These are phyloP conservation scores for Cataglyphis altisquamis DNA, from an alignment of 2,888 invertebrate genomes.

Conservation along the genomic window DNA sequence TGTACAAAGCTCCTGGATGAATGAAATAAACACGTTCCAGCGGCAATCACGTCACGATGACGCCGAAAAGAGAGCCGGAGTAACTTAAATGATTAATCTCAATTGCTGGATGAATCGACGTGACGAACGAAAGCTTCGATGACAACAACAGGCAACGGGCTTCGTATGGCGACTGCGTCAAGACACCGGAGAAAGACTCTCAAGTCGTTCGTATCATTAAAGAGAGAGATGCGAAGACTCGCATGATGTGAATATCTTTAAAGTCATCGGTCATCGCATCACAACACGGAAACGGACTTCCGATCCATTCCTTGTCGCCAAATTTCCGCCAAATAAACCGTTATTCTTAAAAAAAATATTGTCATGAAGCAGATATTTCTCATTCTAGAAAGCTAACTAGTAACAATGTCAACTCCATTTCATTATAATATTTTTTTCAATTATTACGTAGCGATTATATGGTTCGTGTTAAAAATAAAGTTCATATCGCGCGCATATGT, in stretches of 20 bases:
- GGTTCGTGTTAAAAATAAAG: not conserved
- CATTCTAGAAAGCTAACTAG: not conserved
- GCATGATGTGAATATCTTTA: slow-evolving; percentile 61
- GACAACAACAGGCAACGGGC: slow-evolving; percentile 23
- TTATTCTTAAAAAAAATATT: slow-evolving; percentile 41
- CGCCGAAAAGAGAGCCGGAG: slow-evolving; percentile 36
- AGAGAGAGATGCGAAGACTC: slow-evolving; percentile 1
- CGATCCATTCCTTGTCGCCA: slow-evolving; percentile 44
- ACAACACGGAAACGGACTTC: slow-evolving; percentile 57
- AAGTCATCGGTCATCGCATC: not conserved
- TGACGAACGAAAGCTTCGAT: not conserved
- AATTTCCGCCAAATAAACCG: slow-evolving; percentile 57
- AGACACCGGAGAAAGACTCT: slow-evolving; percentile 19
- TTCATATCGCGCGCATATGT: not conserved
- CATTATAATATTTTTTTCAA: not conserved
- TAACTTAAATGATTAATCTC: slow-evolving; percentile 31
- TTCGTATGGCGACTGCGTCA: slow-evolving; percentile 34
- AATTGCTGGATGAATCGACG: slow-evolving; percentile 18
- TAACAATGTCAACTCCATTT: not conserved
- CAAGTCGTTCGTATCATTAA: slow-evolving; percentile 26
- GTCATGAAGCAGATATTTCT: not conserved
- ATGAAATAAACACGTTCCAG: slow-evolving; percentile 11
- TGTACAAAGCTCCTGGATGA: slow-evolving; percentile 10
- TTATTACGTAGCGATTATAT: slow-evolving; percentile 13
- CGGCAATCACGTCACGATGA: slow-evolving; percentile 40